Evolutionary conservation across 1,140 invertebrate species (phyloP).

Genomic region (Drosophila ercepeae): DNA sequence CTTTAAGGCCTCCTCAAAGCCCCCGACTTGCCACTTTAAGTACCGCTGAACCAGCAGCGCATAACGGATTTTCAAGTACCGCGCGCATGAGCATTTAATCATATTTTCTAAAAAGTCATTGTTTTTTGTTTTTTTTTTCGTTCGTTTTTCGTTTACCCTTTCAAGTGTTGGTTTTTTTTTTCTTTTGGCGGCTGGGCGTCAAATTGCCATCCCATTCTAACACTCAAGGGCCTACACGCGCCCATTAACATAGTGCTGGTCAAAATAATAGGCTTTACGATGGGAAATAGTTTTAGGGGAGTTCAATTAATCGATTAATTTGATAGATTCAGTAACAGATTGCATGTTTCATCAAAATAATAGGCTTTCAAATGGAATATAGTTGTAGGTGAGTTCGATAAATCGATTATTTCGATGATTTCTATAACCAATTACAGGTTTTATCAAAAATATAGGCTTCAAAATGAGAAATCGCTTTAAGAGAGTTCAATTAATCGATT

Average conservation of each 20-base stretch:
- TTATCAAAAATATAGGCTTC: too few relatives aligned
- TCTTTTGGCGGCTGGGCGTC: conserved; percentile 10
- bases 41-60: conserved; percentile 23
- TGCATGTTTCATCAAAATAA: too few relatives aligned
- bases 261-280: not conserved
- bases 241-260: conserved; percentile 7
- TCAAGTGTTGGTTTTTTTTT: conserved; percentile 23
- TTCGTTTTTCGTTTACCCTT: conserved; percentile 24
- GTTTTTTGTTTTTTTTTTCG: not conserved
- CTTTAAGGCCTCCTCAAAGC: not conserved
- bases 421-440: too few relatives aligned
- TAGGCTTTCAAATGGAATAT: too few relatives aligned
- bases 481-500: too few relatives aligned
- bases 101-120: conserved; percentile 22
- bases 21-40: not conserved
- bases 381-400: too few relatives aligned
- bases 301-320: too few relatives aligned
- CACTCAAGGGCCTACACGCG: conserved; percentile 62
- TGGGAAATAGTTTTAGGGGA: not conserved
- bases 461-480: too few relatives aligned
- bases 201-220: conserved; percentile 4
- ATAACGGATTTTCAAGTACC: conserved; percentile 51
- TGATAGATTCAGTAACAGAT: too few relatives aligned
- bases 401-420: too few relatives aligned
- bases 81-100: conserved; percentile 29